Evolutionary conservation across 2,113 vertebrate genomes (phyloP).

Genomic region (Axis porcinus): DNA sequence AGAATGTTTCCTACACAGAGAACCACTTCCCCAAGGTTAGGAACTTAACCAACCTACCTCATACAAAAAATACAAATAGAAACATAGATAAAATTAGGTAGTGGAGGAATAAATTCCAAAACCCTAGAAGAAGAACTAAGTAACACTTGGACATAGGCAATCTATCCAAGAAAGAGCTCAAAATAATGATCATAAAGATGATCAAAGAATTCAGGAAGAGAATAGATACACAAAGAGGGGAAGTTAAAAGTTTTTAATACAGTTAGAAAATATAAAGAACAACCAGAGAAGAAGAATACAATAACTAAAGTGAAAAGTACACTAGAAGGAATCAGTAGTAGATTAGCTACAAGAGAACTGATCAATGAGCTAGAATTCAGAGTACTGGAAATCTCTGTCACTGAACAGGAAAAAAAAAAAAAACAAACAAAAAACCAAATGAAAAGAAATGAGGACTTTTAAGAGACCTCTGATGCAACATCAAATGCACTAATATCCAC

Average conservation of each 20-base stretch:
- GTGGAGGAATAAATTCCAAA: neutral
- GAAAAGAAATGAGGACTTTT: neutral
- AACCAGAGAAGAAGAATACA: neutral
- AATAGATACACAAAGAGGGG: neutral
- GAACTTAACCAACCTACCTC: neutral
- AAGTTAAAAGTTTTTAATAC: neutral
- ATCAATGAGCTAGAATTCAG: neutral
- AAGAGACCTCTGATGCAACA: neutral
- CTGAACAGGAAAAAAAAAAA: neutral
- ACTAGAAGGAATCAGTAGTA: neutral
- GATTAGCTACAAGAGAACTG: neutral
- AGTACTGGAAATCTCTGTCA: neutral
- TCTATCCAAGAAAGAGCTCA: neutral
- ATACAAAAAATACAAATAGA: neutral
- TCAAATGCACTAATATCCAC: neutral
- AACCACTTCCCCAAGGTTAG: neutral
- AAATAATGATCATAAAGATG: neutral
- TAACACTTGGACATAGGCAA: neutral
- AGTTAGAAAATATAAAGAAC: neutral
- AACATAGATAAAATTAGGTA: neutral
- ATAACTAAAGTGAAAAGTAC: neutral
- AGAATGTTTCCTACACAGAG: neutral
- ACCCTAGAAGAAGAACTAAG: neutral
- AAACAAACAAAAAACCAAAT: neutral
- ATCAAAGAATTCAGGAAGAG: neutral